Percentiles rank a stretch among this genome's conserved stretches.
Conservation (phyloP, 2,113 vertebrate species). For the Heterochromis multidens region DNA sequence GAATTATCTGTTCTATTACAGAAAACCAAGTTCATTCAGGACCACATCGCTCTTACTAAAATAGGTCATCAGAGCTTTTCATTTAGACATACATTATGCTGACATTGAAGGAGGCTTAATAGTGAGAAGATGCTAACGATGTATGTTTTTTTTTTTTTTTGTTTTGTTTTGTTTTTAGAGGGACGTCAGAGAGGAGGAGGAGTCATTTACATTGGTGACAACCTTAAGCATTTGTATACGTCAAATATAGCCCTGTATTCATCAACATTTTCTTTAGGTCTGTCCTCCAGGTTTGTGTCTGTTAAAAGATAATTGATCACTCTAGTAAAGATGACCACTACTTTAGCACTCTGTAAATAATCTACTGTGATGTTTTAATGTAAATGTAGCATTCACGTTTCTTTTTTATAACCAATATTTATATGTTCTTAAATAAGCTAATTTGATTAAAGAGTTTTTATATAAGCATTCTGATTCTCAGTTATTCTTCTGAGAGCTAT, state of each 20-base stretch:
- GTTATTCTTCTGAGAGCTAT: background rate
- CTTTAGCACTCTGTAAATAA: background rate
- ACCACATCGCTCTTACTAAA: background rate
- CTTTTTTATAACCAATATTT: background rate
- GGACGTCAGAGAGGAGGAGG: background rate
- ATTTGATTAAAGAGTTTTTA: slow-evolving; percentile 45
- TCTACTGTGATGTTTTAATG: background rate
- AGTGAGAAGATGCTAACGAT: background rate
- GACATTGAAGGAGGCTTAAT: background rate
- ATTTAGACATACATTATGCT: background rate
- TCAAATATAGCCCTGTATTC: background rate
- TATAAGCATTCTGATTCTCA: background rate
- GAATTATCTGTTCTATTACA: background rate
- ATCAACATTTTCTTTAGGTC: background rate
- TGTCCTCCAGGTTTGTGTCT: background rate
- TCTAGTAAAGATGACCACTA: background rate
- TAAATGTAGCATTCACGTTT: slow-evolving; percentile 1
- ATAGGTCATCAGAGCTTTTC: background rate
- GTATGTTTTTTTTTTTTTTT: background rate
- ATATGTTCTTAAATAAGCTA: slow-evolving; percentile 4
- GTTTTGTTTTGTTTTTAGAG: background rate
- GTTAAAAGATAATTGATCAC: background rate
- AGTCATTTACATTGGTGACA: background rate
- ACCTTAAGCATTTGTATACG: background rate
- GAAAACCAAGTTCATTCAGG: background rate